These are phyloP conservation scores for Synanthedon tipuliformis DNA, from an alignment of 2,888 invertebrate species.

Conservation along the genomic window DNA sequence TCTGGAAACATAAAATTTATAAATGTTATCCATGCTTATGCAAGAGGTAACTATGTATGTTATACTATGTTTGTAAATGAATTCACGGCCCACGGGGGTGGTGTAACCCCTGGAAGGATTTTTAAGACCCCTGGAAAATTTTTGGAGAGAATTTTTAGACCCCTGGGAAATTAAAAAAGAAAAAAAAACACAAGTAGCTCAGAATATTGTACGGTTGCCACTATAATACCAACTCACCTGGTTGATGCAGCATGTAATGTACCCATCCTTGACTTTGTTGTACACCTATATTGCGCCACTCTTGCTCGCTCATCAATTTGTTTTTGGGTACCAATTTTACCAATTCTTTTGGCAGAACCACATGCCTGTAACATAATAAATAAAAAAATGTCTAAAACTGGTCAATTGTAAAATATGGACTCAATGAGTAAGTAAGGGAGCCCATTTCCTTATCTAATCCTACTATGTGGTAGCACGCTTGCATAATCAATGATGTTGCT, in stretches of 20 bases:
- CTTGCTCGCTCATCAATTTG: constrained; percentile 91
- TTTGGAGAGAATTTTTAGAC: no score
- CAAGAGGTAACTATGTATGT: no score
- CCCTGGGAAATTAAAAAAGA: no score
- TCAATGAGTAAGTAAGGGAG: neutral
- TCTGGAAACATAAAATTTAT: constrained; percentile 77
- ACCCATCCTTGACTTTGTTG: constrained; percentile 98
- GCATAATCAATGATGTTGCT: no score
- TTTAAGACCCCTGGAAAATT: no score
- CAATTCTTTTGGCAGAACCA: constrained; percentile 92
- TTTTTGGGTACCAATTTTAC: constrained; percentile 91
- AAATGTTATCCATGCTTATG: no score
- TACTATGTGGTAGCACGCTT: neutral
- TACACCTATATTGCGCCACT: constrained; percentile 95
- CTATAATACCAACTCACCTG: constrained; percentile 71
- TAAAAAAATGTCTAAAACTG: no score
- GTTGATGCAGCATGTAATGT: constrained; percentile 96
- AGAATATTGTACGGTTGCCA: no score
- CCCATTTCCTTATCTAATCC: neutral
- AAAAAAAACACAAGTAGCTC: no score
- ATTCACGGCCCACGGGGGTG: no score
- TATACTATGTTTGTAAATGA: no score
- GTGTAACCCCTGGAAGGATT: no score
- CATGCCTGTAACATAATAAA: constrained; percentile 77
- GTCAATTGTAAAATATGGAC: neutral